Evolutionary conservation across 2,113 vertebrate genomes (phyloP).

Genomic region (Fregetta grallaria): DNA sequence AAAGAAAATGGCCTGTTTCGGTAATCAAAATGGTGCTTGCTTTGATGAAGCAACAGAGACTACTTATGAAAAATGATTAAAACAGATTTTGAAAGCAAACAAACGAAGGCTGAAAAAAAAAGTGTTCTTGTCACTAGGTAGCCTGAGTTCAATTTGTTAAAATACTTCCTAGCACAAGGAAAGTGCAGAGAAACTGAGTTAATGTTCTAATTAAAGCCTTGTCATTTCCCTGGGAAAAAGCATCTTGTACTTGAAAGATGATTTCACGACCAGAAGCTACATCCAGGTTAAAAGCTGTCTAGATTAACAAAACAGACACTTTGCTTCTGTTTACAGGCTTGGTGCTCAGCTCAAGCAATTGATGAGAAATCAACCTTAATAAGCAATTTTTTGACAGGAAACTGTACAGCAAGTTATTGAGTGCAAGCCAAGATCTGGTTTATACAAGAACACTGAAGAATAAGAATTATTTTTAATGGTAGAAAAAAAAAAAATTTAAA

Average conservation of each 20-base stretch:
- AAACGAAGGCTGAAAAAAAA: background rate
- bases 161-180: background rate
- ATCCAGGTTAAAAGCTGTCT: background rate
- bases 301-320: background rate
- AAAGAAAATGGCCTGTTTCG: background rate
- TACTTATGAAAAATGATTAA: background rate
- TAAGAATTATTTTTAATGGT: background rate
- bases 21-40: background rate
- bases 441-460: background rate
- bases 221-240: background rate
- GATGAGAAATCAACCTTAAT: background rate
- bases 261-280: background rate
- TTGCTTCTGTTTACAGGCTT: background rate
- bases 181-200: background rate
- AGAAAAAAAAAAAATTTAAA: background rate
- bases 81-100: background rate
- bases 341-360: background rate
- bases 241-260: background rate
- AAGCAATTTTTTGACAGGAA: background rate
- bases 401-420: background rate
- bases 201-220: slow-evolving; percentile 2
- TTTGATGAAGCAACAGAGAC: background rate
- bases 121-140: background rate
- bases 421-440: background rate
- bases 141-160: background rate